Evolutionary conservation across 1,140 invertebrate species (phyloP), one percentile per base, ranked within the genome.

Genomic region (Anthonomus grandis): DNA sequence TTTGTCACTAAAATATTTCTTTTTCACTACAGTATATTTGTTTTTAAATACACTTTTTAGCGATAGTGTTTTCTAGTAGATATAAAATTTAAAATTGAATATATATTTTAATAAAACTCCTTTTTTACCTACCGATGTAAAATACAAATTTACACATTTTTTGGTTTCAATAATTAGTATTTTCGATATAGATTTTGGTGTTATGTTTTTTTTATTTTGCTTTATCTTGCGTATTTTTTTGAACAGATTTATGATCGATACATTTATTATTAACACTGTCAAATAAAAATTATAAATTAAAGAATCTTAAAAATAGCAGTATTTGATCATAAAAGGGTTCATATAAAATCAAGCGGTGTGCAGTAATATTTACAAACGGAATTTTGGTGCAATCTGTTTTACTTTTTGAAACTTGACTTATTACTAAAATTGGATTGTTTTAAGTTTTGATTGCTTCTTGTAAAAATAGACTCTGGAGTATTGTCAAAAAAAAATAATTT

Each of bases 11-110:
- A 65, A 66, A 64, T 66, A 66, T 59, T 47, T 55, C n/a, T 52
- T 60, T 64, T 31, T 58, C 58, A 57, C 64, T 66, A 66, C 64
- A 66, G 63, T 66, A 66, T 64, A 66, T 64, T n/a, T n/a, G n/a
- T n/a, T n/a, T 60, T 59, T 66, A 53, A 66, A 66, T 66, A 66
- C 63, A 64, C 55, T 66, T 45, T 59, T 60, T 66, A 66, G 56
- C 64, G n/a, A 57, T 65, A 65, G 58, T 60, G 55, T 45, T n/a
- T n/a, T 62, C 64, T 64, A 52, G 34, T 66, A 66, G 64, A 66
- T 66, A 66, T 66, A 66, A 64, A 66, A 66, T 66, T 66, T 64
- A 64, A 64, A 58, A 60, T 66, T 62, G 62, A 66, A 66, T 66
- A 66, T 62, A 62, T 63, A 58, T 34, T 62, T 63, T 54, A 62